These are phyloP conservation scores for Sinocyclocheilus grahami DNA, from an alignment of 2,113 vertebrate species.

Conservation along the genomic window DNA sequence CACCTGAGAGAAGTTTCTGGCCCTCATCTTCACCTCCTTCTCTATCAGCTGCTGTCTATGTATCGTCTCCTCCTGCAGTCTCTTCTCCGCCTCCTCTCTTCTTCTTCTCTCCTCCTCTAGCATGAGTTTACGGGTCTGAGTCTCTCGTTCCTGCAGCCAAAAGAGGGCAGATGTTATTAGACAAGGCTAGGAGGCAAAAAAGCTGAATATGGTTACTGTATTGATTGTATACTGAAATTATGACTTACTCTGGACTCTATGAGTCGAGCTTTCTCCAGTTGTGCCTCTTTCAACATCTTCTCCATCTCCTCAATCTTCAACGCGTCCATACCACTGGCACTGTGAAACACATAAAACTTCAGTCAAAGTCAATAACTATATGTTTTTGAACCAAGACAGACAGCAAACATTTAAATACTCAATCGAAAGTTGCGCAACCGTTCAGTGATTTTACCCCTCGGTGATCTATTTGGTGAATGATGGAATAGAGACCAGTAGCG, in stretches of 20 bases:
- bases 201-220: neutral
- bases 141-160: constrained; percentile 84
- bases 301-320: constrained; percentile 96
- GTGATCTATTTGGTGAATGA: constrained; percentile 23
- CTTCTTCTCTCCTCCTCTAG: constrained; percentile 90
- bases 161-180: neutral
- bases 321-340: constrained; percentile 81
- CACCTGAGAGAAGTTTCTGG: constrained; percentile 96
- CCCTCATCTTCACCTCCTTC: constrained; percentile 93
- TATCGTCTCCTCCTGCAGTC: constrained; percentile 86
- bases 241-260: constrained; percentile 87
- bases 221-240: neutral
- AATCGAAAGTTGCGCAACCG: neutral
- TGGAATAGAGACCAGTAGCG: neutral
- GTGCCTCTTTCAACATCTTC: constrained; percentile 93
- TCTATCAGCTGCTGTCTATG: constrained; percentile 90
- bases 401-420: constrained; percentile 16
- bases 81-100: constrained; percentile 86
- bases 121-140: constrained; percentile 83
- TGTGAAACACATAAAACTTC: constrained; percentile 58
- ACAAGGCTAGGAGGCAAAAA: neutral
- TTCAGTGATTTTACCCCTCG: neutral
- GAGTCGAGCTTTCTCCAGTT: constrained; percentile 88
- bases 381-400: neutral
- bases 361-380: constrained; percentile 8